Percentiles rank a stretch among this genome's conserved stretches.
Conservation (phyloP, 2,797 vertebrate species). For the Odontamblyopus rebecca region DNA sequence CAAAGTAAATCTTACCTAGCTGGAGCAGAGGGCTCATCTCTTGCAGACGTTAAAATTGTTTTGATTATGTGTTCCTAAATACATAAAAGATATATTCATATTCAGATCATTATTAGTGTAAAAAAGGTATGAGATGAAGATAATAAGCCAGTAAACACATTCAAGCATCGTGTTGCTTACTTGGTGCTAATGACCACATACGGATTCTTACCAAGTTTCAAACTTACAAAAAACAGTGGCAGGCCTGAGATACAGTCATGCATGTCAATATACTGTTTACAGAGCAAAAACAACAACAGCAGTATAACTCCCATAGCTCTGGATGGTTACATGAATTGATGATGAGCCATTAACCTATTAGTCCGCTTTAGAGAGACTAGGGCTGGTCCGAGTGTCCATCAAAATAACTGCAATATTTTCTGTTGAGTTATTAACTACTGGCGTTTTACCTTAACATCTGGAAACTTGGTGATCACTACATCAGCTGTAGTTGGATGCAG, state of each 20-base stretch:
- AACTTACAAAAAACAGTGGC: conserved; percentile 54
- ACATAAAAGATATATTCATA: conserved; percentile 16
- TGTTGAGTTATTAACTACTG: background rate
- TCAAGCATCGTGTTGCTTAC: conserved; percentile 34
- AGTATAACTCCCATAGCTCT: conserved; percentile 54
- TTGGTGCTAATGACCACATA: conserved; percentile 67
- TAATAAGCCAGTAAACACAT: conserved; percentile 17
- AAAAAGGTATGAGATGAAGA: conserved; percentile 10
- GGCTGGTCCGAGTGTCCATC: background rate
- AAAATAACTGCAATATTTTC: background rate
- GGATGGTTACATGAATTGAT: conserved; percentile 61
- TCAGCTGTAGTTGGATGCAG: conserved; percentile 92
- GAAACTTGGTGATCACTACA: conserved; percentile 90
- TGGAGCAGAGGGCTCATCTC: conserved; percentile 94
- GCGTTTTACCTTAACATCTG: conserved; percentile 87
- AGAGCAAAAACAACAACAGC: conserved; percentile 63
- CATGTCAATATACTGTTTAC: conserved; percentile 76
- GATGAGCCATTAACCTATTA: conserved; percentile 74
- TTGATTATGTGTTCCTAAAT: conserved; percentile 94
- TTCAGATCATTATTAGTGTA: conserved; percentile 8
- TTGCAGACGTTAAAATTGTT: conserved; percentile 93
- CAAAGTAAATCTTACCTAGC: conserved; percentile 79
- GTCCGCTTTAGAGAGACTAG: conserved; percentile 30
- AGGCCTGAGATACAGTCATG: conserved; percentile 51
- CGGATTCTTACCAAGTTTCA: conserved; percentile 70